A percentile compares a stretch with the other conserved stretches of the same genome.
Conservation (phyloP, 1,140 invertebrate species). For the Acromyrmex heyeri region DNA sequence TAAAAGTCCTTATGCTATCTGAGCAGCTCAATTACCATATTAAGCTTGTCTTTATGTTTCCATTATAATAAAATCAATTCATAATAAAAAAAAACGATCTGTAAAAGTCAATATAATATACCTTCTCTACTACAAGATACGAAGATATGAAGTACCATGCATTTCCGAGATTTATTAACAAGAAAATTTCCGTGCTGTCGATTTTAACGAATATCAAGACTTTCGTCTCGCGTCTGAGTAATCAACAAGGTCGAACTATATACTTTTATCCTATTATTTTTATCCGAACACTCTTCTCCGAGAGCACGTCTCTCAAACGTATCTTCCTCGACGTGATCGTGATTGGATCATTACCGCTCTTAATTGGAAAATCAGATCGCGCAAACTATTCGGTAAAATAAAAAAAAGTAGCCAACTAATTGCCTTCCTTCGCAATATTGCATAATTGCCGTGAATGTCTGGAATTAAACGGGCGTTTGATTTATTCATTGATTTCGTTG, state of each 20-base stretch:
- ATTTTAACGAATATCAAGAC: slow-evolving; percentile 50
- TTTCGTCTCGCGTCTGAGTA: slow-evolving; percentile 21
- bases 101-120: neutral
- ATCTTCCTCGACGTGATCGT: slow-evolving; percentile 22
- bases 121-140: neutral
- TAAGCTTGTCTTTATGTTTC: neutral
- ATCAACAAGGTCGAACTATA: slow-evolving; percentile 48
- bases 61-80: neutral
- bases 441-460: slow-evolving; percentile 41
- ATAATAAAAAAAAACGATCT: neutral
- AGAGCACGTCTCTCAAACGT: neutral
- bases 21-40: neutral
- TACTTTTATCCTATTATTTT: slow-evolving; percentile 50
- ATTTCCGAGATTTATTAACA: slow-evolving; percentile 2
- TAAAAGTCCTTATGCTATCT: no score
- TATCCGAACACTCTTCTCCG: slow-evolving; percentile 16
- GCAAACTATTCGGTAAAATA: neutral
- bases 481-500: slow-evolving; percentile 46
- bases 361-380: slow-evolving; percentile 17
- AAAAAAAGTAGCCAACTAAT: slow-evolving; percentile 35
- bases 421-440: slow-evolving; percentile 14
- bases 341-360: slow-evolving; percentile 34
- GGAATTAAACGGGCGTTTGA: slow-evolving; percentile 46
- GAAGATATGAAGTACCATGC: neutral
- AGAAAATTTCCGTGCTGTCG: slow-evolving; percentile 49